Conservation (phyloP, 2,888 invertebrate genomes). For the Metacarcinus magister region DNA sequence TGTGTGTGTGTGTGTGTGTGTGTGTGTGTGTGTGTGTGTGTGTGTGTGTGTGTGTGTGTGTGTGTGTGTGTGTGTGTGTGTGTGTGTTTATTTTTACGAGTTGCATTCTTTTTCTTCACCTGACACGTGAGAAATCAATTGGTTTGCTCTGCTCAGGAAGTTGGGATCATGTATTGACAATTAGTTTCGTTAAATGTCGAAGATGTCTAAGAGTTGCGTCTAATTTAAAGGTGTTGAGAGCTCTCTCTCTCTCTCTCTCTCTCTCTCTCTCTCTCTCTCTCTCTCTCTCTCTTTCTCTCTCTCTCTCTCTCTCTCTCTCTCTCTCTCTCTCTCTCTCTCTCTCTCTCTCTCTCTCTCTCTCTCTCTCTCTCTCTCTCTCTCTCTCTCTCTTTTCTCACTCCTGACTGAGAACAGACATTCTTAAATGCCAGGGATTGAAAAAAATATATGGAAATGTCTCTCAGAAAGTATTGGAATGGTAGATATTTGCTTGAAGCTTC, state of each 20-base stretch:
- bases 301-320: no score
- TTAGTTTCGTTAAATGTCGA: neutral
- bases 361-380: no score
- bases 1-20: no score
- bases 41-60: slow-evolving; percentile 52
- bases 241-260: no score
- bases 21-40: neutral
- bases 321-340: no score
- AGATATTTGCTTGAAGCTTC: neutral
- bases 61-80: slow-evolving; percentile 34
- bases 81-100: neutral
- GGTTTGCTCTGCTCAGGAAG: neutral
- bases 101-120: neutral
- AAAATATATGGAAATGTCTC: neutral
- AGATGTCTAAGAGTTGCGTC: neutral
- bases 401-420: neutral
- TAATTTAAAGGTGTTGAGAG: no score
- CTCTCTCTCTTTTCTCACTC: neutral
- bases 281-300: no score
- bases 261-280: no score
- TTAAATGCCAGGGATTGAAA: neutral
- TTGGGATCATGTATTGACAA: neutral
- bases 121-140: neutral
- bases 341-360: no score
- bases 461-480: neutral